Percentiles rank a stretch among this genome's conserved stretches.
These are phyloP conservation scores for Pithys albifrons DNA, from an alignment of 2,113 vertebrate species.

Conservation along the genomic window DNA sequence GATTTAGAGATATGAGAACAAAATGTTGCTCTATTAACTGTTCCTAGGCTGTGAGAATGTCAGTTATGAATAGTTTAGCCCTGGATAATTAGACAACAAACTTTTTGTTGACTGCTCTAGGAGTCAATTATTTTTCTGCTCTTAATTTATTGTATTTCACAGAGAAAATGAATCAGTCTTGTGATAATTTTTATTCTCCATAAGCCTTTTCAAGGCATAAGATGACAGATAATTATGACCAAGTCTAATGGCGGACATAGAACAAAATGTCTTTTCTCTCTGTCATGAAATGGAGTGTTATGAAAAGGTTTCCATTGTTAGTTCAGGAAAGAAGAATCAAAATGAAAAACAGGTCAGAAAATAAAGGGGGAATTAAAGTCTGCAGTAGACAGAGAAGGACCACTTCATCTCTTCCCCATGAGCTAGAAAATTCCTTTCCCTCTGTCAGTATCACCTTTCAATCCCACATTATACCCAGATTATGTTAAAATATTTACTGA, in stretches of 20 bases:
- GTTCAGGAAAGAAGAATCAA: background rate
- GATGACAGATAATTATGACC: background rate
- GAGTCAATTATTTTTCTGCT: background rate
- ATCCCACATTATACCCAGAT: background rate
- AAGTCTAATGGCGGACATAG: background rate
- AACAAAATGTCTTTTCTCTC: background rate
- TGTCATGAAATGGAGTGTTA: background rate
- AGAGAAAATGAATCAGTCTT: background rate
- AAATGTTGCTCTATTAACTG: background rate
- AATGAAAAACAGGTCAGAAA: background rate
- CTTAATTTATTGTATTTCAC: conserved; percentile 39
- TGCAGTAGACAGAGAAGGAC: background rate
- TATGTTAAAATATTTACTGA: background rate
- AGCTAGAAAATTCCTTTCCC: background rate
- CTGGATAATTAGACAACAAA: conserved; percentile 38
- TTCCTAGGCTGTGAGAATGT: background rate
- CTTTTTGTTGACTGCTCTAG: background rate
- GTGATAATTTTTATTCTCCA: background rate
- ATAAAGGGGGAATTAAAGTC: background rate
- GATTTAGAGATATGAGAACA: background rate
- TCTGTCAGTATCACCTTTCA: background rate
- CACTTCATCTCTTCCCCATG: background rate
- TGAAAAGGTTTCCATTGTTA: background rate
- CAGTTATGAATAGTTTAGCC: background rate
- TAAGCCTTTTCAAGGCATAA: background rate